Base-by-base conservation (phyloP, 2,797 vertebrate species). In the Tamandua tetradactyla region DNA sequence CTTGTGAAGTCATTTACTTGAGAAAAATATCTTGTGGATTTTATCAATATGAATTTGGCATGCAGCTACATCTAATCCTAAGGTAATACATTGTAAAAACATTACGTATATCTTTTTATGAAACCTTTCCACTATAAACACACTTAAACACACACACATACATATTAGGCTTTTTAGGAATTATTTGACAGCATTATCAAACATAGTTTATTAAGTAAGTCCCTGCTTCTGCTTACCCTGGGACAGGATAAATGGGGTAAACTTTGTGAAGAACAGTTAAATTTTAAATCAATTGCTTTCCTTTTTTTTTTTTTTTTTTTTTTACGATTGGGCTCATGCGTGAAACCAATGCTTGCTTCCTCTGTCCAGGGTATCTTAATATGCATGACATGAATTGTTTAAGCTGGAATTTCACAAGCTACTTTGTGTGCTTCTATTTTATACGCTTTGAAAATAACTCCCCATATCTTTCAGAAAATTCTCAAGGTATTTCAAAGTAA, bases 371-470 rank as follows among this genome's bases (percentile, higher is more conserved):
- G 12, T 62, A 49, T 69, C 20, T 89, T 72, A 89, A 71, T 64
- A 83, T 37, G 13, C 8, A 2, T 23, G 42, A 10, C 22, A 44
- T 66, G 37, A 23, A 76, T 69, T 69, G 12, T 44, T 55, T 68
- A 9, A 32, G 22, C 66, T 44, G 3, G 64, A 15, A 14, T 86
- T 15, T 74, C 32, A 27, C 8, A 17, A 22, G 22, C 27, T 11
- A 14, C 18, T 86, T 81, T 37, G 30, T 59, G 17, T 85, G 12
- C 7, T 92, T 80, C 47, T 85, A 7, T 35, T 93, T 61, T 40
- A n/a, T 32, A 82, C 20, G 12, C 37, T 86, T 94, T 62, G 37
- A 74, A 85, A 92, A 27, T 64, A 96, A 15, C 66, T 80, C 91
- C 40, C 47, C 17, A 3, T 76, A 55, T 79, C 35, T 93, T 93